Evolutionary conservation across 2,888 invertebrate genomes (phyloP).

Genomic region (Drosophila anomelani): DNA sequence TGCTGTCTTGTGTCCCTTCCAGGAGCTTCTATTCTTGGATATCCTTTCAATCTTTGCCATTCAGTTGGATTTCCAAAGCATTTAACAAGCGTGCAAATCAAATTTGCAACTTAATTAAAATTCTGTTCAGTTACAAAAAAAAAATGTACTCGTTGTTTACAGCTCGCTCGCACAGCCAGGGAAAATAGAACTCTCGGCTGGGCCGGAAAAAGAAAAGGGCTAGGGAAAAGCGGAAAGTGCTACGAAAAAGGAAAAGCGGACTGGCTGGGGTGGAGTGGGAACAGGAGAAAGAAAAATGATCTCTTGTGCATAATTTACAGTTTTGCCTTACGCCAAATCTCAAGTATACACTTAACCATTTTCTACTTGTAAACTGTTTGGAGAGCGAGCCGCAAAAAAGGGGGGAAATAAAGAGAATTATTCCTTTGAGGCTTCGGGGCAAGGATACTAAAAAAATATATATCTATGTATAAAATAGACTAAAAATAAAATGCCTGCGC

Average conservation of each 20-base stretch:
- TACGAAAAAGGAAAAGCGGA: neutral
- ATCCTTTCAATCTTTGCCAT: conserved; percentile 9
- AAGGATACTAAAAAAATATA: conserved; percentile 43
- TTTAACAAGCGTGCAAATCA: conserved; percentile 71
- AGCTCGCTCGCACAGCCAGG: conserved; percentile 21
- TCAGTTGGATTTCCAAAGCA: conserved; percentile 33
- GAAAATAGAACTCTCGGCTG: conserved; percentile 29
- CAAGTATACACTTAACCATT: conserved; percentile 77
- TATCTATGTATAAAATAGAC: conserved; percentile 34
- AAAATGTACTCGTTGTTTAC: conserved; percentile 49
- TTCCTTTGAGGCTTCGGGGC: conserved; percentile 68
- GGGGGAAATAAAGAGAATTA: conserved; percentile 56
- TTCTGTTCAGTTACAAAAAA: conserved; percentile 49
- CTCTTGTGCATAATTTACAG: conserved; percentile 81
- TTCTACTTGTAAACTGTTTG: conserved; percentile 72
- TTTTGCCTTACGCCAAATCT: conserved; percentile 76
- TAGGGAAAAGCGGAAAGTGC: conserved; percentile 11
- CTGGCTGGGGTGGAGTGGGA: neutral
- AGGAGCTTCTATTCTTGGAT: neutral
- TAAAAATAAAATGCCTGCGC: conserved; percentile 67
- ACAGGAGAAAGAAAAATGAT: conserved; percentile 74
- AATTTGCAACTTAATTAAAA: conserved; percentile 78
- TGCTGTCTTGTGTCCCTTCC: neutral
- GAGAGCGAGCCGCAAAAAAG: conserved; percentile 54
- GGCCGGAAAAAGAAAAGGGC: conserved; percentile 33